phyloP scores from a whole-genome alignment of 2,113 vertebrate species.

The Lamprotornis superbus region DNA sequence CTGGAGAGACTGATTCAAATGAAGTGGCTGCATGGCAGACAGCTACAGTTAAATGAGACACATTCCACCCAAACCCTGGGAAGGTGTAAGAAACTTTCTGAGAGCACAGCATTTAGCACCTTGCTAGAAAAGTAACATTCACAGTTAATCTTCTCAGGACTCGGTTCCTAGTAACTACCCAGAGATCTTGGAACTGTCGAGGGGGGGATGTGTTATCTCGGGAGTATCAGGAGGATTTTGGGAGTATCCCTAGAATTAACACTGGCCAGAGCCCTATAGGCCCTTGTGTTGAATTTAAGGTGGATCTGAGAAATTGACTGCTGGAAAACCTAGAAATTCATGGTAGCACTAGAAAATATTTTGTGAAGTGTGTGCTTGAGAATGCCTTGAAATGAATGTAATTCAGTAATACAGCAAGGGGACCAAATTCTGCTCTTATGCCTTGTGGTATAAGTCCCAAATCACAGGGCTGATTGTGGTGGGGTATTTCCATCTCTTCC shows the following conservation, averaged over 20 bases:
- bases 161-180: background rate
- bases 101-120: background rate
- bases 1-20: background rate
- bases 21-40: background rate
- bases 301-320: background rate
- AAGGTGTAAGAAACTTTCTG: background rate
- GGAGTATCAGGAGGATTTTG: background rate
- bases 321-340: background rate
- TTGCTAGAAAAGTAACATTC: background rate
- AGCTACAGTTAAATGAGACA: background rate
- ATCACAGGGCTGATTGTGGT: background rate
- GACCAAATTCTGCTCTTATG: background rate
- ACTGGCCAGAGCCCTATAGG: background rate
- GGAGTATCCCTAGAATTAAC: background rate
- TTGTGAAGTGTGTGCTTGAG: background rate
- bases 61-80: background rate
- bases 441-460: background rate
- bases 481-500: background rate
- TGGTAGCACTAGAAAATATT: background rate
- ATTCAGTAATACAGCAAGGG: background rate
- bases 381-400: background rate
- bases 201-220: accelerated
- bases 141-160: background rate
- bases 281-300: background rate
- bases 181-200: background rate